A percentile compares a stretch with the other conserved stretches of the same genome.
Conservation (phyloP, 53 echinoderm and acorn worm genomes). For the Patiria pectinifera region DNA sequence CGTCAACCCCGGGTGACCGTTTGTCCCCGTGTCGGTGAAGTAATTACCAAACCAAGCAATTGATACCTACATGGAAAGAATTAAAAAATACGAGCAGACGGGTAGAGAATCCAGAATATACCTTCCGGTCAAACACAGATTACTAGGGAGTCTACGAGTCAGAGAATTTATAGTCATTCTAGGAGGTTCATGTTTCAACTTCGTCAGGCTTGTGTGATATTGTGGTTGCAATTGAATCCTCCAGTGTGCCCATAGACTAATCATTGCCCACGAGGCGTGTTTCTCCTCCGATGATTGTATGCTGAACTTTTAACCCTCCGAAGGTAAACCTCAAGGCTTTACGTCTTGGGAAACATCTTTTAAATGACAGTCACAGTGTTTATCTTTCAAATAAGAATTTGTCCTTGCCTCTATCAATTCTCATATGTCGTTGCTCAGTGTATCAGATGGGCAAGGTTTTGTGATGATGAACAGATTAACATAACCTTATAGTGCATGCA, state of each 20-base stretch:
- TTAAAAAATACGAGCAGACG: not conserved
- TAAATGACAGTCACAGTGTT: not conserved
- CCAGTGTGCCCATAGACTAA: not conserved
- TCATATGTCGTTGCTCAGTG: not conserved
- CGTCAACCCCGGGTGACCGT: not conserved
- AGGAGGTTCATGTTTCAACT: conserved; percentile 12
- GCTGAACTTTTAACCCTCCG: conserved; percentile 12
- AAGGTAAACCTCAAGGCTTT: not conserved
- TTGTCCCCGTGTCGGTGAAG: not conserved
- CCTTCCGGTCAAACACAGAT: not conserved
- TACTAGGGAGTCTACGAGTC: not conserved
- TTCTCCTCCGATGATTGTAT: not conserved
- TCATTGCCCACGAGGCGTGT: not conserved
- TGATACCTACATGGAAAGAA: not conserved
- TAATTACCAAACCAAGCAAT: not conserved
- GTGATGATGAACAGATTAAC: not conserved
- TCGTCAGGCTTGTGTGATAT: not conserved
- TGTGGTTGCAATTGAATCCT: not conserved
- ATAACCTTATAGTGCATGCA: not conserved
- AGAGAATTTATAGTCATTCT: not conserved
- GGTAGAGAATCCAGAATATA: not conserved
- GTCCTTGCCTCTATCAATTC: not conserved
- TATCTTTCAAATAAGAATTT: not conserved
- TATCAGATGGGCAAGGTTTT: not conserved
- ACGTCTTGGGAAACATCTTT: not conserved